A percentile compares a stretch with the other conserved stretches of the same genome.
Conservation (phyloP, 2,113 vertebrate genomes). For the Nesogale talazaci region DNA sequence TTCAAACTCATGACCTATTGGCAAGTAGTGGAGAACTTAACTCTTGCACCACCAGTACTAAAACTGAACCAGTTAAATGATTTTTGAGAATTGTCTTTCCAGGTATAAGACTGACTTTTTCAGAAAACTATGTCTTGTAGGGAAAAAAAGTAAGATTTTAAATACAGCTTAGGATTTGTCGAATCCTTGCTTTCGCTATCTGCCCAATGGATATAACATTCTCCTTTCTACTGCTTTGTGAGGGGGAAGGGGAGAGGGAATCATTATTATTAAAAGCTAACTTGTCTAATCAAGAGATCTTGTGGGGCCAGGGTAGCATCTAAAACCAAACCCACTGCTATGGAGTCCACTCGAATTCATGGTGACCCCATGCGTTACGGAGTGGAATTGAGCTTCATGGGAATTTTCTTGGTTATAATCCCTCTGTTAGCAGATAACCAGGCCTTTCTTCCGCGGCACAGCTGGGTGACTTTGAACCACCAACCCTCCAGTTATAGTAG, state of each 20-base stretch:
- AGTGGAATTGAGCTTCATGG: not conserved
- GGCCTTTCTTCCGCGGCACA: not conserved
- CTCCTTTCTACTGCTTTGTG: too few relatives aligned
- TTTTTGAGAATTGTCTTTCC: constrained; percentile 3
- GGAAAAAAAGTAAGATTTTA: not conserved
- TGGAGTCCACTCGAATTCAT: not conserved
- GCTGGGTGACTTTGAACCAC: not conserved
- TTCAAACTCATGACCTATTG: not conserved
- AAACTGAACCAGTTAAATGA: not conserved
- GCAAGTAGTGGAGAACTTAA: not conserved
- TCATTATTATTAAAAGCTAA: not conserved
- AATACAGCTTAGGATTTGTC: constrained; percentile 3
- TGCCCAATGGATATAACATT: not conserved
- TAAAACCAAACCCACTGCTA: not conserved
- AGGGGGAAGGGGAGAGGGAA: too few relatives aligned
- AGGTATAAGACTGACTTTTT: not conserved
- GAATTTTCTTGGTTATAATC: not conserved
- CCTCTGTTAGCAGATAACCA: not conserved
- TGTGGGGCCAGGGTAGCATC: not conserved
- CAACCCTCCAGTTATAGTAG: not conserved
- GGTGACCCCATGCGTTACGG: not conserved
- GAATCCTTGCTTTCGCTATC: not conserved
- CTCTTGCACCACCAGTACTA: not conserved
- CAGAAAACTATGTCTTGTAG: not conserved
- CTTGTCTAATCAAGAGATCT: not conserved